These are phyloP conservation scores for Marmota monax DNA, from an alignment of 2,113 vertebrate genomes.

Conservation along the genomic window DNA sequence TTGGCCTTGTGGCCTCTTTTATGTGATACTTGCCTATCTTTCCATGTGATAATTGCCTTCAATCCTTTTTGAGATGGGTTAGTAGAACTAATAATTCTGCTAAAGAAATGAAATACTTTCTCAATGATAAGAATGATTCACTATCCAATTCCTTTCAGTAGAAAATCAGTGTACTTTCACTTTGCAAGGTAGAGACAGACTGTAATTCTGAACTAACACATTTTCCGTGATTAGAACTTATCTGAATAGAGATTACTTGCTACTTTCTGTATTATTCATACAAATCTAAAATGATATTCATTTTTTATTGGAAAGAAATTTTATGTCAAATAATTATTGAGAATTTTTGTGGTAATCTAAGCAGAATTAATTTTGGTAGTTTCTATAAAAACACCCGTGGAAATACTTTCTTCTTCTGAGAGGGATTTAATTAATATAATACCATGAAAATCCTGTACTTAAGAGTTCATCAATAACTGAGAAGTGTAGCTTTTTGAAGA, in stretches of 20 bases:
- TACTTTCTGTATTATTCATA: neutral
- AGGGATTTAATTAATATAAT: neutral
- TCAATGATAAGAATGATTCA: neutral
- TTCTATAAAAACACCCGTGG: neutral
- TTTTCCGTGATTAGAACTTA: neutral
- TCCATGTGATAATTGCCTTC: neutral
- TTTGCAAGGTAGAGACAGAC: neutral
- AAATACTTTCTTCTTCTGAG: neutral
- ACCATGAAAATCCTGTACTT: neutral
- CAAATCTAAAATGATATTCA: neutral
- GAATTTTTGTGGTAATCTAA: neutral
- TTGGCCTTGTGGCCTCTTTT: neutral
- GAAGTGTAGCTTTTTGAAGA: neutral
- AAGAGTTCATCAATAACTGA: neutral
- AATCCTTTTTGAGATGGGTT: neutral
- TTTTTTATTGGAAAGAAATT: constrained; percentile 6
- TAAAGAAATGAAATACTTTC: neutral
- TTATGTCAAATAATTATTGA: neutral
- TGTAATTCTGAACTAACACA: neutral
- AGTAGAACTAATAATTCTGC: neutral
- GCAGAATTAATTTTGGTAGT: neutral
- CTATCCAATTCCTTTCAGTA: neutral
- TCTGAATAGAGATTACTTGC: neutral
- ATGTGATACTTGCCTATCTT: neutral
- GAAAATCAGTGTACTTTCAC: neutral